These are phyloP conservation scores for Isoperla grammatica DNA, from an alignment of 2,888 invertebrate genomes.

Conservation along the genomic window DNA sequence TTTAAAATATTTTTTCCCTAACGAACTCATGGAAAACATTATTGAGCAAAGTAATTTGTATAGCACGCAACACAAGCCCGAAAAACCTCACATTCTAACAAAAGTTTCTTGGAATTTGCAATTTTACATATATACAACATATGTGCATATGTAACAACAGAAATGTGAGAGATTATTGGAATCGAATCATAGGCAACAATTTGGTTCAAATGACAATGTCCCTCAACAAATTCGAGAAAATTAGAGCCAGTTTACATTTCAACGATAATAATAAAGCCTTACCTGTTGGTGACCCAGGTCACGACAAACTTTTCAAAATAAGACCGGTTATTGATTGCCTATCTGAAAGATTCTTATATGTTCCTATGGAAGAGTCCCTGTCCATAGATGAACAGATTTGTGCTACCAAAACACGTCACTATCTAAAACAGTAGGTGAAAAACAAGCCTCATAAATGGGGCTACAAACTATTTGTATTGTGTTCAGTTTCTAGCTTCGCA, in stretches of 20 bases:
- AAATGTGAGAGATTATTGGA: no score
- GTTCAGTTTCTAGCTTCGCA: constrained; percentile 27
- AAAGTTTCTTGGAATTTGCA: no score
- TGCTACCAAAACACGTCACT: constrained; percentile 38
- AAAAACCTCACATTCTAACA: no score
- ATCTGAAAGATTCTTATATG: constrained; percentile 36
- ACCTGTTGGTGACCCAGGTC: background rate
- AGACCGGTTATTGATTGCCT: constrained; percentile 34
- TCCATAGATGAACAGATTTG: constrained; percentile 37
- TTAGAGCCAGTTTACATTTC: no score
- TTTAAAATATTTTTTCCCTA: constrained; percentile 12
- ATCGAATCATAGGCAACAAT: no score
- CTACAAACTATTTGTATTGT: constrained; percentile 31
- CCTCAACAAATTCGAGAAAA: no score
- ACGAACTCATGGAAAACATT: constrained; percentile 13
- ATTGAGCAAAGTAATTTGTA: background rate
- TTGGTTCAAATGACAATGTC: no score
- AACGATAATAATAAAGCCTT: no score
- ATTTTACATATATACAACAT: no score
- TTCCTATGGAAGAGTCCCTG: constrained; percentile 37
- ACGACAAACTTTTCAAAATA: constrained; percentile 20
- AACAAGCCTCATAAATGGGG: constrained; percentile 35
- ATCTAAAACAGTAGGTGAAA: constrained; percentile 37
- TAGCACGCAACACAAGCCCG: no score
- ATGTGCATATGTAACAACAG: no score